These are phyloP conservation scores for Mylabris phalerata DNA, from an alignment of 1,140 invertebrate genomes.

Conservation along the genomic window DNA sequence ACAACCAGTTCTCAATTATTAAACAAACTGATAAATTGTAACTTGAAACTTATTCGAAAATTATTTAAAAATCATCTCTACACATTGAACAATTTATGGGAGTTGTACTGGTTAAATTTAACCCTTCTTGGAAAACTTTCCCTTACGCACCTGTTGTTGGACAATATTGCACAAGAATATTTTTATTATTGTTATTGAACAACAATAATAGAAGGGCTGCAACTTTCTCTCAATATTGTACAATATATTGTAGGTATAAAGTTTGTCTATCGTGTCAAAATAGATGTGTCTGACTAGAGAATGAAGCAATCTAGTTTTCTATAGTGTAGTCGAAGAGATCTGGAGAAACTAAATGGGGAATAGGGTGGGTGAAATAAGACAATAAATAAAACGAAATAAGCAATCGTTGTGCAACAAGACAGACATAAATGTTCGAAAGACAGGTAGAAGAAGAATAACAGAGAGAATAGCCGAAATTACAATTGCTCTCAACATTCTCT, in stretches of 20 bases:
- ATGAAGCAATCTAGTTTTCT: conserved; percentile 7
- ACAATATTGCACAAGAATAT: conserved; percentile 8
- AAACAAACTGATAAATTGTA: too few species aligned
- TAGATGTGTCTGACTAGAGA: not conserved
- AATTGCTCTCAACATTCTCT: conserved; percentile 20
- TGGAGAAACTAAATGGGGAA: conserved; percentile 4
- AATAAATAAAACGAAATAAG: conserved; percentile 38
- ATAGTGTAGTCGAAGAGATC: not conserved
- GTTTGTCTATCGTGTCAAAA: too few species aligned
- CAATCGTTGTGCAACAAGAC: conserved; percentile 24
- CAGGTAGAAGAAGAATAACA: conserved; percentile 17
- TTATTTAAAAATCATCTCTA: not conserved
- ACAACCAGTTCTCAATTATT: not conserved
- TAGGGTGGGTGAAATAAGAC: conserved; percentile 28
- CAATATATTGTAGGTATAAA: too few species aligned
- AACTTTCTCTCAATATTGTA: not conserved
- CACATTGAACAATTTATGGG: not conserved
- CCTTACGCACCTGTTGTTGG: not conserved
- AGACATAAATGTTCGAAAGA: conserved; percentile 21
- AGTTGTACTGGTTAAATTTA: not conserved
- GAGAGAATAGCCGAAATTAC: conserved; percentile 17
- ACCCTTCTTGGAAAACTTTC: conserved; percentile 15
- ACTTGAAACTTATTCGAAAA: not conserved
- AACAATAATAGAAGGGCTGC: too few species aligned
- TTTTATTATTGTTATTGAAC: not conserved